Evolutionary conservation across 2,888 invertebrate species (phyloP).

Genomic region (Leptothorax acervorum): DNA sequence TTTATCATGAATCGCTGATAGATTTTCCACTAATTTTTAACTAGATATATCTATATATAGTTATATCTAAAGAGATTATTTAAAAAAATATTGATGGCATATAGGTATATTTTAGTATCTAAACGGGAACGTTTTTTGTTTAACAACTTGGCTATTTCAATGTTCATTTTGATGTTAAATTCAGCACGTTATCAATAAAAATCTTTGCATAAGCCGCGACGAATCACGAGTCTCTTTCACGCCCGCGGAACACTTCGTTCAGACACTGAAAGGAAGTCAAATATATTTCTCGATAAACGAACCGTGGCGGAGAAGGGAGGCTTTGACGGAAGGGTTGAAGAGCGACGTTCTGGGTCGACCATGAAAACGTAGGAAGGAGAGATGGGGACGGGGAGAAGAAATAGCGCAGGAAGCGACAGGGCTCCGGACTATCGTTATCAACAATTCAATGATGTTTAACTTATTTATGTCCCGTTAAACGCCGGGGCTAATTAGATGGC

Average conservation of each 20-base stretch:
- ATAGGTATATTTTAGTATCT: neutral
- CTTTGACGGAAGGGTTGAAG: slow-evolving; percentile 48
- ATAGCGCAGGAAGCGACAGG: slow-evolving; percentile 42
- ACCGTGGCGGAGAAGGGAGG: slow-evolving; percentile 42
- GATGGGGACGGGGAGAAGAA: slow-evolving; percentile 21
- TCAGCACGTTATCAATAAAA: slow-evolving; percentile 11
- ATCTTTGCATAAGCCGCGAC: neutral
- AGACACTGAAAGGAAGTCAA: slow-evolving; percentile 36
- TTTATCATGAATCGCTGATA: neutral
- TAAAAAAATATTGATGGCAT: neutral
- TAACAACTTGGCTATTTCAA: neutral
- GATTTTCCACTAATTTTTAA: neutral
- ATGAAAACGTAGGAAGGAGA: slow-evolving; percentile 32
- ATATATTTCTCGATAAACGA: slow-evolving; percentile 64
- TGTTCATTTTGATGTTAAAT: slow-evolving; percentile 8
- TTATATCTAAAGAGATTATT: neutral
- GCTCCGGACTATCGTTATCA: slow-evolving; percentile 74
- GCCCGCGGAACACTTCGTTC: slow-evolving; percentile 25
- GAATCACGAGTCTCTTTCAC: slow-evolving; percentile 25
- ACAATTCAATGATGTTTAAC: slow-evolving; percentile 81
- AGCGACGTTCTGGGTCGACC: slow-evolving; percentile 27
- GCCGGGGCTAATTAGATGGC: slow-evolving; percentile 83
- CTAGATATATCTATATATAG: neutral
- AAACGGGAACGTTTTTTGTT: neutral
- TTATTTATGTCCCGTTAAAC: slow-evolving; percentile 82